These are phyloP conservation scores for Ennomos quercinarius DNA, from an alignment of 2,888 invertebrate genomes.

Conservation along the genomic window DNA sequence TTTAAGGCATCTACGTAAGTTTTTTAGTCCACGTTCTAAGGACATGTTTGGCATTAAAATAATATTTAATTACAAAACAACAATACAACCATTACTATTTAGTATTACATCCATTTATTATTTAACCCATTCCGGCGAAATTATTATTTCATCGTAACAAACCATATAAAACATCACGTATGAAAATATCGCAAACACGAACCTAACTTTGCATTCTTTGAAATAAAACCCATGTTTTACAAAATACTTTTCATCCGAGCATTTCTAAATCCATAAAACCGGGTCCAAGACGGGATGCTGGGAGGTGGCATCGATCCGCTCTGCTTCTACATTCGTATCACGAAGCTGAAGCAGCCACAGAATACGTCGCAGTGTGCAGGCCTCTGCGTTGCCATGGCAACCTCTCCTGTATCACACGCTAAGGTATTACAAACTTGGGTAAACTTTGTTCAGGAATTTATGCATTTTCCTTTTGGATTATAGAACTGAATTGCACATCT, in stretches of 20 bases:
- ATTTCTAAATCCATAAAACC: conserved; percentile 22
- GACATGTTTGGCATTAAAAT: too few species aligned
- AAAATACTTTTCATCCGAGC: conserved; percentile 13
- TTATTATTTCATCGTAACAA: too few species aligned
- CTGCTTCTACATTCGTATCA: conserved; percentile 76
- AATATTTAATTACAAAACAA: too few species aligned
- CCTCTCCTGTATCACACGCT: conserved; percentile 48
- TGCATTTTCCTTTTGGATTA: conserved; percentile 18
- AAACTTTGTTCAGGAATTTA: conserved; percentile 38
- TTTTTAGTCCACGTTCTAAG: too few species aligned
- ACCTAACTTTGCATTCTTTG: not conserved
- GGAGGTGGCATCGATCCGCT: conserved; percentile 64
- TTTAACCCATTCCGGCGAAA: too few species aligned
- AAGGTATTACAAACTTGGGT: conserved; percentile 36
- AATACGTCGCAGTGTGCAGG: conserved; percentile 46
- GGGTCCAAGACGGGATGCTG: conserved; percentile 38
- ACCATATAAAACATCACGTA: not conserved
- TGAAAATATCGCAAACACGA: too few species aligned
- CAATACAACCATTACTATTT: too few species aligned
- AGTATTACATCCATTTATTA: too few species aligned
- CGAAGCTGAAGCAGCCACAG: conserved; percentile 43
- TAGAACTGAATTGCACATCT: not conserved
- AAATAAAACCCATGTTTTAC: conserved; percentile 18
- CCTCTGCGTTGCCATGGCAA: conserved; percentile 77
- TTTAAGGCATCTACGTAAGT: too few species aligned